Evolutionary conservation across 2,113 vertebrate species (phyloP).

Genomic region (Sphaerodactylus townsendi): DNA sequence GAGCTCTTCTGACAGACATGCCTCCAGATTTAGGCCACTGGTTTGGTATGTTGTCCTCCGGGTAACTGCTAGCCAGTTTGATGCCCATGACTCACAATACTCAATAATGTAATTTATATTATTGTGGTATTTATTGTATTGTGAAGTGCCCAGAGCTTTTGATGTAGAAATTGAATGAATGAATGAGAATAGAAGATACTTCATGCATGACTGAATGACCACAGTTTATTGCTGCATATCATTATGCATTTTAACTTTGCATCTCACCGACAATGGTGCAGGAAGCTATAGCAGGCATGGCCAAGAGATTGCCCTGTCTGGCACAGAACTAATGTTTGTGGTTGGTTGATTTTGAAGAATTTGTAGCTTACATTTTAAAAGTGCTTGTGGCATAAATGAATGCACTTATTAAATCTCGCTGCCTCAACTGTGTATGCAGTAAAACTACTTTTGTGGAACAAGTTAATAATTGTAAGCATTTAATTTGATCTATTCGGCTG

Average conservation of each 20-base stretch:
- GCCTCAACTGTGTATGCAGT: not conserved
- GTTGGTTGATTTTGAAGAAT: no score
- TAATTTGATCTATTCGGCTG: not conserved
- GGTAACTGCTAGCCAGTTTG: no score
- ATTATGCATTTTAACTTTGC: not conserved
- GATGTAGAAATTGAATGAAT: no score
- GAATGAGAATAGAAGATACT: not conserved
- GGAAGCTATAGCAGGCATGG: no score
- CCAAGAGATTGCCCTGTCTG: not conserved
- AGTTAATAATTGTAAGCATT: not conserved
- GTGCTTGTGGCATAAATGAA: not conserved
- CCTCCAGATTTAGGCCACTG: no score
- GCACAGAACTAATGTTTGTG: not conserved
- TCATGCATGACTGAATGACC: not conserved
- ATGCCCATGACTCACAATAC: no score
- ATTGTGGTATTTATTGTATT: no score
- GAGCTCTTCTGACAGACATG: no score
- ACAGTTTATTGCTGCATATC: not conserved
- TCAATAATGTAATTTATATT: no score
- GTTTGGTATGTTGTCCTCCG: no score
- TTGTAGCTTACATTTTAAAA: not conserved
- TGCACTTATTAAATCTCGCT: not conserved
- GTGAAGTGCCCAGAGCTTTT: no score
- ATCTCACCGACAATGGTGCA: not conserved
- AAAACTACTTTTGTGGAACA: not conserved